These are phyloP conservation scores for Chorisops tibialis DNA, from an alignment of 2,888 invertebrate genomes.

Conservation along the genomic window DNA sequence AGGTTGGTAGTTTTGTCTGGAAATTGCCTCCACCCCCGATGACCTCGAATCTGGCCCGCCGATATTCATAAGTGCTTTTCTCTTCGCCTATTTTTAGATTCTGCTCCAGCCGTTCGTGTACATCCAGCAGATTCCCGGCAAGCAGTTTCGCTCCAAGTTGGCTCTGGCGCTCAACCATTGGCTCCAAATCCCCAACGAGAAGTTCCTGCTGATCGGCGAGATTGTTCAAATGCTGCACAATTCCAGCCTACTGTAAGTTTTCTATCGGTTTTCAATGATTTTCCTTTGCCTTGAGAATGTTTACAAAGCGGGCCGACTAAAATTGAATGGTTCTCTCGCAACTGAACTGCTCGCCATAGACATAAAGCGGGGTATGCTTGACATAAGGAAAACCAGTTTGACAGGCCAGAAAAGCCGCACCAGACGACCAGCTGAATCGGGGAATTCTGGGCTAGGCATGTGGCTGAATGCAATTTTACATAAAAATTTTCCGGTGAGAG, in stretches of 20 bases:
- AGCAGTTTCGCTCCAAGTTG: conserved; percentile 83
- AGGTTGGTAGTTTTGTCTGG: no score
- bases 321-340: not conserved
- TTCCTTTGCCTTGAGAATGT: not conserved
- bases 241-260: conserved; percentile 88
- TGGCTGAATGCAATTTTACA: conserved; percentile 9
- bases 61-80: not conserved
- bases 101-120: conserved; percentile 85
- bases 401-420: conserved; percentile 1
- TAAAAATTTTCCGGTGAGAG: conserved; percentile 11
- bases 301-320: conserved; percentile 27
- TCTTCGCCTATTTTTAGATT: conserved; percentile 62
- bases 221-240: conserved; percentile 96
- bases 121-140: conserved; percentile 91
- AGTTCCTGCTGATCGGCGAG: conserved; percentile 76
- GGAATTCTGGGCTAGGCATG: not conserved
- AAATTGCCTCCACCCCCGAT: no score
- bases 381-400: conserved; percentile 9
- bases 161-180: conserved; percentile 92
- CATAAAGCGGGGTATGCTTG: not conserved
- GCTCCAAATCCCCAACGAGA: conserved; percentile 85
- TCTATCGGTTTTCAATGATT: not conserved
- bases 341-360: not conserved
- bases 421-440: conserved; percentile 12
- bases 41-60: no score